These are phyloP conservation scores for Bradypus variegatus DNA, from an alignment of 2,797 vertebrate genomes.

Conservation along the genomic window DNA sequence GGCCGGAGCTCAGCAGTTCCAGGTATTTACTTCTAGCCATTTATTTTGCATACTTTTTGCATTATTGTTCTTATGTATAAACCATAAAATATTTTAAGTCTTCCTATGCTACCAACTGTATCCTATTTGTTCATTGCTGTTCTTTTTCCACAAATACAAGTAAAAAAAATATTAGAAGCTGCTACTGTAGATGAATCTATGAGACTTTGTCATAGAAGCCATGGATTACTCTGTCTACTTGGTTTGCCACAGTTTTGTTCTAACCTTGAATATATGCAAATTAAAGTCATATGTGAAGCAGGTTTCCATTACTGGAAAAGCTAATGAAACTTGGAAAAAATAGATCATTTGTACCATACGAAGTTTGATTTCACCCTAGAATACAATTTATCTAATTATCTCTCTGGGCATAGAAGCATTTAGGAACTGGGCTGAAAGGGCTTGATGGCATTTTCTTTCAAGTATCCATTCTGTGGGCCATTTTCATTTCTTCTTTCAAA, in stretches of 20 bases:
- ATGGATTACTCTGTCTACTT: not conserved
- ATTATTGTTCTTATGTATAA: not conserved
- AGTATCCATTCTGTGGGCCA: not conserved
- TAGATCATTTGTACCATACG: not conserved
- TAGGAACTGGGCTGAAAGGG: not conserved
- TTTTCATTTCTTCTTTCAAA: conserved; percentile 6
- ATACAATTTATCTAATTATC: not conserved
- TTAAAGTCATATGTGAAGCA: not conserved
- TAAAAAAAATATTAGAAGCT: not conserved
- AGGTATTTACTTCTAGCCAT: too few relatives aligned
- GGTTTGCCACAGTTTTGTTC: not conserved
- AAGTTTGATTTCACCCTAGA: not conserved
- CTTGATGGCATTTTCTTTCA: conserved; percentile 37
- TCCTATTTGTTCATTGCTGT: not conserved
- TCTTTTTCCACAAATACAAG: not conserved
- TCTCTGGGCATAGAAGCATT: not conserved
- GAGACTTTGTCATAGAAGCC: not conserved
- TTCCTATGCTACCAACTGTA: not conserved
- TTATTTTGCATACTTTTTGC: too few relatives aligned
- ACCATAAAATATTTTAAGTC: not conserved
- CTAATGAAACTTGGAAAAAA: not conserved
- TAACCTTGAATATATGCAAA: not conserved
- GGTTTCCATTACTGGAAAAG: not conserved
- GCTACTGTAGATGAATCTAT: not conserved
- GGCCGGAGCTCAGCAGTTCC: too few relatives aligned